Base-by-base conservation (phyloP, 2,888 invertebrate genomes). In the Ormyrus pomaceus region DNA sequence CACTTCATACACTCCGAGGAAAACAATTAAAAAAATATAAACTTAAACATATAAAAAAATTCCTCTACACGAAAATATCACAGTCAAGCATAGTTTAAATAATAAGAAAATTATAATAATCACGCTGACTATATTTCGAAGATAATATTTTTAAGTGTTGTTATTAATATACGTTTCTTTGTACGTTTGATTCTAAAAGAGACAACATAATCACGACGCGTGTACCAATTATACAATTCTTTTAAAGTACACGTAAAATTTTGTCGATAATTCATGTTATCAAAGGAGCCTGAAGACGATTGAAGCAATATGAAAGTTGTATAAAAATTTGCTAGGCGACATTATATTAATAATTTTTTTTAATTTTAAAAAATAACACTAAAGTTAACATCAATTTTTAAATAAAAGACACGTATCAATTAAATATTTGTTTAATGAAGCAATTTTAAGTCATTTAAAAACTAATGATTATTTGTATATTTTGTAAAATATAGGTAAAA, bases 1-100 rank as follows among this genome's bases (percentile, higher is more conserved):
- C 8, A 34, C 34, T 34, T 76, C 66, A 55, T 10, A 56, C 48
- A 8, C 51, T 65, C 45, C 51, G 34, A 50, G 10, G 48, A 76
- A 71, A 78, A 61, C 9, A 3, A 66, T 56, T 71, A 68, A 66
- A 74, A 71, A 76, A 68, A 65, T 80, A 75, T 69, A 70, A 55
- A 64, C 68, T 59, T 78, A 72, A 79, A 76, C 55, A 74, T 72
- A 78, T 77, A 79, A 73, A 34, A 50, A 68, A 69, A 61, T 56
- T 45, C 58, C 51, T 45, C 48, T 79, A 79, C 61, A 77, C 61
- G 59, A 82, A 83, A 82, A 80, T 84, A 85, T 85, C 85, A 84
- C 84, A 84, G 85, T 83, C 80, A 82, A 83, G 80, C 77, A 82
- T 82, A 80, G 55, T 75, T 78, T 71, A 76, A 74, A 62, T 62